These are phyloP conservation scores for Silurus glanis DNA, from an alignment of 2,113 vertebrate genomes.

Conservation along the genomic window DNA sequence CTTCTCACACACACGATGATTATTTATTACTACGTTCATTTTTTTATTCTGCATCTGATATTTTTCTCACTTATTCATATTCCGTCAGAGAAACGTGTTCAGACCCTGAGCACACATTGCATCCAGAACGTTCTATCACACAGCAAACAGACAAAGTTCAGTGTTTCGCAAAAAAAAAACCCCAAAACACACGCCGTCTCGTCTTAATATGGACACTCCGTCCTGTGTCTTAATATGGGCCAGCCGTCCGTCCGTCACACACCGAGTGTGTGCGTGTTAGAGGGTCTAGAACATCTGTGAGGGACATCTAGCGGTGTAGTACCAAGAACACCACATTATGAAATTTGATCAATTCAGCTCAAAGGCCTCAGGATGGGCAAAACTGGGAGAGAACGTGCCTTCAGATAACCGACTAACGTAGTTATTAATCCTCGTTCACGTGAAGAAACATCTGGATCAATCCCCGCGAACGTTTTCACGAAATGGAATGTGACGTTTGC, in stretches of 20 bases:
- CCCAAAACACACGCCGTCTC: constrained; percentile 59
- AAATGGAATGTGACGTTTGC: too few species aligned
- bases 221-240: constrained; percentile 72
- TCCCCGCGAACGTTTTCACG: too few species aligned
- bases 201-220: constrained; percentile 77
- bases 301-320: too few species aligned
- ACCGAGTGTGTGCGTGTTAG: too few species aligned
- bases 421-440: background rate
- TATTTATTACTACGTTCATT: background rate
- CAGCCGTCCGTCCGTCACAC: too few species aligned
- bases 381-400: background rate
- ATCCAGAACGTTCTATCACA: constrained; percentile 65
- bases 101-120: background rate
- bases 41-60: background rate
- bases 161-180: constrained; percentile 59
- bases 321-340: background rate
- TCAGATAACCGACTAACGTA: background rate
- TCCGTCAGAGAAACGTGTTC: background rate
- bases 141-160: constrained; percentile 65
- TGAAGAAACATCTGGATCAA: background rate
- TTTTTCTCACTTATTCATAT: background rate
- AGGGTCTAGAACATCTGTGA: too few species aligned
- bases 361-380: background rate
- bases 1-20: background rate
- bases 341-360: background rate